phyloP scores from a whole-genome alignment of 2,888 invertebrate genomes.

The Drosophila robusta region DNA sequence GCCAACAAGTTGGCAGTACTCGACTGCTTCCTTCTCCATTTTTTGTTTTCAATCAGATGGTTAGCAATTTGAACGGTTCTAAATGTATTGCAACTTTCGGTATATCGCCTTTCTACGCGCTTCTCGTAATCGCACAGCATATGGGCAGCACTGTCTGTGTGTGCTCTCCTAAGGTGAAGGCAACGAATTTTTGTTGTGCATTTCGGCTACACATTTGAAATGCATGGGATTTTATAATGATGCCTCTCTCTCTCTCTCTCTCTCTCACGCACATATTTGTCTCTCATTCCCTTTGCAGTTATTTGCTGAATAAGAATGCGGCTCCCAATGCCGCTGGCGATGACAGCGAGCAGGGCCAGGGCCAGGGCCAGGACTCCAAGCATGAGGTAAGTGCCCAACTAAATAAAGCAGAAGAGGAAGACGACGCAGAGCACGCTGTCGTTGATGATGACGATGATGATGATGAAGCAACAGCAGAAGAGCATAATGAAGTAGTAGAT shows the following conservation, averaged over 20 bases:
- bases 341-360: constrained; percentile 74
- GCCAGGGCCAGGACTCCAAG: constrained; percentile 67
- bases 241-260: constrained; percentile 2
- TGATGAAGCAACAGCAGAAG: constrained; percentile 5
- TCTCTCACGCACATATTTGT: neutral
- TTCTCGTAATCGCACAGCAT: neutral
- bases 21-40: no score
- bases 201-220: constrained; percentile 55
- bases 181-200: constrained; percentile 54
- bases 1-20: no score
- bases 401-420: constrained; percentile 10
- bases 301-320: constrained; percentile 67
- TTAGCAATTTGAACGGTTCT: no score
- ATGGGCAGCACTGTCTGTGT: constrained; percentile 7
- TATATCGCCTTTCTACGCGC: neutral
- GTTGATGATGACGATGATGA: constrained; percentile 1
- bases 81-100: no score
- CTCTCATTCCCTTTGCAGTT: constrained; percentile 40
- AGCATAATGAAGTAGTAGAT: constrained; percentile 3
- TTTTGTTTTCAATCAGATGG: neutral
- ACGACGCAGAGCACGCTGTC: neutral
- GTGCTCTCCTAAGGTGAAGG: constrained; percentile 20
- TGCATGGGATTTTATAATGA: constrained; percentile 58
- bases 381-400: constrained; percentile 66
- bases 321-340: constrained; percentile 63